phyloP scores from a whole-genome alignment of 1,140 invertebrate species.

The Macrobrachium nipponense region DNA sequence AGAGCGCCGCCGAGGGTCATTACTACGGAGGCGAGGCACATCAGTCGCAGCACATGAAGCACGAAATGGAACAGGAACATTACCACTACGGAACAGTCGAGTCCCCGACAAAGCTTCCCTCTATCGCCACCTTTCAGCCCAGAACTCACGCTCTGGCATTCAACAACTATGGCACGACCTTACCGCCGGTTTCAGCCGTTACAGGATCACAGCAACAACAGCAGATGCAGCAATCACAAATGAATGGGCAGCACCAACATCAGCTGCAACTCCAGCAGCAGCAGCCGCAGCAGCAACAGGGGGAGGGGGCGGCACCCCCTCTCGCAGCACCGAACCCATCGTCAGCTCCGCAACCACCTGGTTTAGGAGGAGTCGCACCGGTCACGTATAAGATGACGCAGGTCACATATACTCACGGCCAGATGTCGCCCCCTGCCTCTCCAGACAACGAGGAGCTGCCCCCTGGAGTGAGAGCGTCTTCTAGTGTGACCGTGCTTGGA shows the following conservation, averaged over 20 bases:
- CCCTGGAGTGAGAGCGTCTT: constrained; percentile 45
- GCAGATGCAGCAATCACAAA: not conserved
- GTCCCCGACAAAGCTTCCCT: constrained; percentile 39
- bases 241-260: constrained; percentile 21
- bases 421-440: constrained; percentile 73
- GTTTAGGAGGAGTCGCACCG: constrained; percentile 36
- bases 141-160: constrained; percentile 28
- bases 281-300: constrained; percentile 6
- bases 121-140: constrained; percentile 44
- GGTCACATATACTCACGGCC: constrained; percentile 67
- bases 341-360: constrained; percentile 25
- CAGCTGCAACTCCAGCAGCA: not conserved
- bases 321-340: not conserved
- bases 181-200: constrained; percentile 45
- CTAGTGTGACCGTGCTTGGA: constrained; percentile 32
- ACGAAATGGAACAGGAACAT: constrained; percentile 11
- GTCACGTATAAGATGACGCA: constrained; percentile 64
- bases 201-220: constrained; percentile 6
- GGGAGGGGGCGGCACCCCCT: not conserved
- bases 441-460: constrained; percentile 68
- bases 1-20: constrained; percentile 69
- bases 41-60: constrained; percentile 19
- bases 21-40: constrained; percentile 63
- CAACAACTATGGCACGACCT: constrained; percentile 34
- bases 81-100: constrained; percentile 29